These are phyloP conservation scores for Chamaea fasciata DNA, from an alignment of 2,113 vertebrate species.

Conservation along the genomic window DNA sequence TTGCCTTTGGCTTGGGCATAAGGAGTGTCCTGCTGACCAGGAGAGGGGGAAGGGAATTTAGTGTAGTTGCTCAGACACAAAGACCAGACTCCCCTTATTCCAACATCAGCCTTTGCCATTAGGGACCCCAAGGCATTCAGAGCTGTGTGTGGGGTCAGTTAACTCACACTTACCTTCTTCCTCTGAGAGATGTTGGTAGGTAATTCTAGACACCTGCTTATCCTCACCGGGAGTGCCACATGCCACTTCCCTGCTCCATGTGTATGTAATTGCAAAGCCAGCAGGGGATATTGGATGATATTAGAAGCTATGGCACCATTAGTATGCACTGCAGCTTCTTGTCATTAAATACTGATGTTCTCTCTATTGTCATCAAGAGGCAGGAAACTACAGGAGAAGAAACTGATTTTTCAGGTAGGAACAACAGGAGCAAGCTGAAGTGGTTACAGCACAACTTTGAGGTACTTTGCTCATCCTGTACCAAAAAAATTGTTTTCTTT, in stretches of 20 bases:
- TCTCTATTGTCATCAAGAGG: slow-evolving; percentile 26
- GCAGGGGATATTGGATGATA: slow-evolving; percentile 61
- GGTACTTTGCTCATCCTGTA: neutral
- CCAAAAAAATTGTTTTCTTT: neutral
- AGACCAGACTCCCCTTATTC: neutral
- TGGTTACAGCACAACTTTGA: neutral
- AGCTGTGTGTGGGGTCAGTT: slow-evolving; percentile 21
- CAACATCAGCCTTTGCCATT: neutral
- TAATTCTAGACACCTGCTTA: slow-evolving; percentile 65
- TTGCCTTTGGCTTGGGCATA: neutral
- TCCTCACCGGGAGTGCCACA: slow-evolving; percentile 52
- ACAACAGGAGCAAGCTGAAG: neutral
- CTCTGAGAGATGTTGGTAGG: slow-evolving; percentile 46
- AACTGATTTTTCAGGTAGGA: neutral
- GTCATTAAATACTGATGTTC: slow-evolving; percentile 4
- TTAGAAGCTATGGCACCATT: slow-evolving; percentile 55
- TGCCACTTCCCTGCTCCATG: slow-evolving; percentile 51
- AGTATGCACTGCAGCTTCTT: slow-evolving; percentile 47
- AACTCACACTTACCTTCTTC: slow-evolving; percentile 41
- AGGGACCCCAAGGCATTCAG: neutral
- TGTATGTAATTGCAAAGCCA: slow-evolving; percentile 59
- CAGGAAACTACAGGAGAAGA: neutral
- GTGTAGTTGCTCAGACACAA: neutral
- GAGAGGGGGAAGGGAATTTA: neutral
- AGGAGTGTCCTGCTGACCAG: neutral